Evolutionary conservation across 30 jellyfish, hydroid and myxozoan species (phyloP).

Genomic region (Aurelia coerulea): DNA sequence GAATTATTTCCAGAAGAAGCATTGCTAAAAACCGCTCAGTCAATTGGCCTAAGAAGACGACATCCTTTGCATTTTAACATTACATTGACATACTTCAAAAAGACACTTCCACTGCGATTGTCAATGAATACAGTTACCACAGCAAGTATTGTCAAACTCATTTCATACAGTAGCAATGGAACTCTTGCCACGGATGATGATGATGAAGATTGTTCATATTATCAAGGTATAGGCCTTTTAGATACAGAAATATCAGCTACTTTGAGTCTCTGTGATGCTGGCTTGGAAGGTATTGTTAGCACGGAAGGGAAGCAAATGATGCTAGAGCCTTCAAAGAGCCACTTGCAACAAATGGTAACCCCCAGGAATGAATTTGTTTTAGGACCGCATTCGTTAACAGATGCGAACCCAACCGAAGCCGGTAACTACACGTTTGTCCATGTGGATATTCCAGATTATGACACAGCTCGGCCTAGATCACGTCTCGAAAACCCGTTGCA

Average conservation of each 20-base stretch:
- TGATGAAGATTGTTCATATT: conserved; percentile 3
- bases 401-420: neutral
- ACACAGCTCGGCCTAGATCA: neutral
- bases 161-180: conserved; percentile 4
- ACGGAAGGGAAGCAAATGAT: neutral
- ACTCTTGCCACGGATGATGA: neutral
- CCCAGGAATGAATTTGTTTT: conserved; percentile 7
- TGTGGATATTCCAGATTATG: neutral
- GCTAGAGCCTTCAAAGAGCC: neutral
- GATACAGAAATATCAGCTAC: conserved; percentile 8
- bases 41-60: too few species aligned
- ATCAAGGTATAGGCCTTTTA: neutral
- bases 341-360: neutral
- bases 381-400: conserved; percentile 49
- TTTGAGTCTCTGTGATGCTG: neutral
- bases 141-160: conserved; percentile 3
- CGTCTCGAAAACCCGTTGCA: neutral
- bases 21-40: too few species aligned
- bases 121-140: neutral
- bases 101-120: neutral
- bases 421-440: neutral
- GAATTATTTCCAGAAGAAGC: too few species aligned
- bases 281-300: conserved; percentile 12
- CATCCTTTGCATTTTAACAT: conserved; percentile 2
- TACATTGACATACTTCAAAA: neutral